phyloP scores from a whole-genome alignment of 2,113 vertebrate genomes.

The Mungos mungo region DNA sequence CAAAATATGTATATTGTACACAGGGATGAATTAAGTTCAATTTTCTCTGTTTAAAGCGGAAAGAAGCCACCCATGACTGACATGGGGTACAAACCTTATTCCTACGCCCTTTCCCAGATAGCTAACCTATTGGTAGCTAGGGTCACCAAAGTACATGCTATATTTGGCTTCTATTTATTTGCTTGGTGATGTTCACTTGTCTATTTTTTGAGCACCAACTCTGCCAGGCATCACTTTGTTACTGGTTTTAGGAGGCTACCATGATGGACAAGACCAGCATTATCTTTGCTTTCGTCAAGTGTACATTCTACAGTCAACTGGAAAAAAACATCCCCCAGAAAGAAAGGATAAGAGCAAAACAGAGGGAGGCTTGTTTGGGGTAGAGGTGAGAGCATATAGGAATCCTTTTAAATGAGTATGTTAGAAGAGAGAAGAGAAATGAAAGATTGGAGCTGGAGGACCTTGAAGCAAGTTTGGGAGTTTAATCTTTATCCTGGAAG shows the following conservation, averaged over 20 bases:
- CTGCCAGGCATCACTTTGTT: background rate
- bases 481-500: constrained; percentile 27
- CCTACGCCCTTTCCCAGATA: background rate
- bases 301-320: background rate
- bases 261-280: background rate
- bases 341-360: background rate
- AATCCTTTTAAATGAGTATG: background rate
- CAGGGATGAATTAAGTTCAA: background rate
- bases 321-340: background rate
- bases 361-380: background rate
- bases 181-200: background rate
- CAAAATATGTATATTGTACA: constrained; percentile 12
- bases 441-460: background rate
- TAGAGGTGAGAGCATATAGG: background rate
- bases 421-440: background rate
- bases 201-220: background rate
- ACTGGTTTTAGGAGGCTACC: background rate
- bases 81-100: background rate
- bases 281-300: background rate
- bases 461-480: constrained; percentile 13
- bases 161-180: background rate
- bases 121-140: background rate
- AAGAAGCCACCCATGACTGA: background rate
- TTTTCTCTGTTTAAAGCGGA: background rate
- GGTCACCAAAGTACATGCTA: background rate